Evolutionary conservation across 1,140 invertebrate genomes (phyloP).

Genomic region (Diprion similis): DNA sequence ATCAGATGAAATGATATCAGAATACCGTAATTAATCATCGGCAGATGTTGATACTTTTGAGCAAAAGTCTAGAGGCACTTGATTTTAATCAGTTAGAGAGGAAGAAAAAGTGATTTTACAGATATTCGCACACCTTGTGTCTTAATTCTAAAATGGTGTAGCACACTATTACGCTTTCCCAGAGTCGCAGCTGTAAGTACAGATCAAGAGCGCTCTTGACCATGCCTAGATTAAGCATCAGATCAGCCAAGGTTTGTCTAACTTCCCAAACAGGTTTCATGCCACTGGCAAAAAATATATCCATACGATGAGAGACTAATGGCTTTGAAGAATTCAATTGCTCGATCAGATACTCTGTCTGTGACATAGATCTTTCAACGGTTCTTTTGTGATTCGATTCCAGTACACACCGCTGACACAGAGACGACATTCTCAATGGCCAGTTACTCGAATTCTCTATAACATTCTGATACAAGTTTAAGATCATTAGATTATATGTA

Average conservation of each 20-base stretch:
- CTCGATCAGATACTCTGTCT: conserved; percentile 82
- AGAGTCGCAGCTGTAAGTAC: conserved; percentile 81
- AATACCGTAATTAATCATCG: conserved; percentile 16
- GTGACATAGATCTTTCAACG: conserved; percentile 85
- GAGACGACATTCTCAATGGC: conserved; percentile 70
- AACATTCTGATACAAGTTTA: conserved; percentile 39
- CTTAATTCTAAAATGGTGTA: conserved; percentile 83
- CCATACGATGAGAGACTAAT: conserved; percentile 56
- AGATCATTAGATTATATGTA: conserved; percentile 20
- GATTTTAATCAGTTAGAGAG: background rate
- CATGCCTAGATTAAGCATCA: conserved; percentile 81
- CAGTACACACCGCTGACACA: conserved; percentile 77
- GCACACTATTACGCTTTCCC: conserved; percentile 93
- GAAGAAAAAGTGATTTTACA: background rate
- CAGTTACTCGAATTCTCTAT: conserved; percentile 68
- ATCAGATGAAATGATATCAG: conserved; percentile 23
- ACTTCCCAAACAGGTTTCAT: conserved; percentile 78
- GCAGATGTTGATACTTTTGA: background rate
- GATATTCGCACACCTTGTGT: conserved; percentile 72
- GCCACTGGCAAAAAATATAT: conserved; percentile 69
- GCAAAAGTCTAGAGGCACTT: background rate
- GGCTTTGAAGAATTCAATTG: conserved; percentile 59
- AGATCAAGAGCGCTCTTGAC: conserved; percentile 87
- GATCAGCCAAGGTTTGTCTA: conserved; percentile 77
- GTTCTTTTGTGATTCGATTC: conserved; percentile 80